Base-by-base conservation (phyloP, 2,888 invertebrate genomes). In the Pandemis cinnamomeana region DNA sequence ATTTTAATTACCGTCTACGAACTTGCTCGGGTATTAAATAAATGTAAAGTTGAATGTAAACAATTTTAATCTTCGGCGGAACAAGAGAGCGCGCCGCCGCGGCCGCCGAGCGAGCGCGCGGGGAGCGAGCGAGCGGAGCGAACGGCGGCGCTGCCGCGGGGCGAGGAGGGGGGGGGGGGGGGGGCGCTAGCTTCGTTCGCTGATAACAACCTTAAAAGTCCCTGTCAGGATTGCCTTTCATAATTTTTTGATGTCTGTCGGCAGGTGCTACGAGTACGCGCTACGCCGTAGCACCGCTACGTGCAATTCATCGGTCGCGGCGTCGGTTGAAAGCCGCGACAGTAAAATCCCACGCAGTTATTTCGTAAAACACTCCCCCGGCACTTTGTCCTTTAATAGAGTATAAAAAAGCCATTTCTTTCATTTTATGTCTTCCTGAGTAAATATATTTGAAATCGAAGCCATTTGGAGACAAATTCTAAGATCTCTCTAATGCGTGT, bases 371-470 rank as follows among this genome's bases (percentile, higher is more conserved):
- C 73, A 70, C 74, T 74, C 70, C 70, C 68, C 64, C 73, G 63
- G 71, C 67, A 73, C 64, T 71, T 77, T 70, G 76, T 66, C 74
- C 69, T 67, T 55, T 48, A 69, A 66, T 72, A 75, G 80, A 81
- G 80, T 83, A 83, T 82, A 79, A 81, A 80, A 81, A 78, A 78
- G 74, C 77, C 80, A 86, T 84, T 84, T 77, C 80, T 84, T 84
- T 83, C 79, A 82, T 83, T 86, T 85, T 84, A 86, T 83, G 82
- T 83, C 83, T 83, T 82, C 80, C 80, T 83, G 79, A 87, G 84
- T 86, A 84, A 85, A 86, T 86, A 86, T 84, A 85, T 87, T 84
- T 84, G 83, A 83, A 87, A 86, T 85, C 82, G 83, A 82, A 84
- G 84, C 82, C 84, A 84, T 83, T 85, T 82, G 79, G 80, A 77